These are phyloP conservation scores for Rhagoletis pomonella DNA, from an alignment of 1,140 invertebrate genomes.

Conservation along the genomic window DNA sequence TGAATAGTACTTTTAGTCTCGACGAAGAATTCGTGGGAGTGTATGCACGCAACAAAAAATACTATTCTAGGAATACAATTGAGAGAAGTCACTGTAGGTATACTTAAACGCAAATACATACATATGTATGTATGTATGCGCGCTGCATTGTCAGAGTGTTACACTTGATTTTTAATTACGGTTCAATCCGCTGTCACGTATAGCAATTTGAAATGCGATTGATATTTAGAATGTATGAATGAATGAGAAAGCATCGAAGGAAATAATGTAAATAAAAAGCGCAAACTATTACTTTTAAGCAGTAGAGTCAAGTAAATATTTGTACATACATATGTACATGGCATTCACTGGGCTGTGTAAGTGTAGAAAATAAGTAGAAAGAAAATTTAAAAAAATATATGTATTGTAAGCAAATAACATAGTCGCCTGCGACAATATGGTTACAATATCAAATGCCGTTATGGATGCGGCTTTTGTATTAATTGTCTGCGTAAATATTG, in stretches of 20 bases:
- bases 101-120: not conserved
- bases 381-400: not conserved
- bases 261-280: no score
- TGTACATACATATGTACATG: not conserved
- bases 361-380: not conserved
- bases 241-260: not conserved
- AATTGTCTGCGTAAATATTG: not conserved
- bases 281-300: no score
- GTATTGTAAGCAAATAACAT: not conserved
- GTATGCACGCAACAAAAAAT: not conserved
- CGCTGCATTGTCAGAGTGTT: not conserved
- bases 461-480: constrained; percentile 16
- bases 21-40: not conserved
- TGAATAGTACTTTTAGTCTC: not conserved
- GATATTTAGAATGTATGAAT: not conserved
- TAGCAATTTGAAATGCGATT: not conserved
- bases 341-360: not conserved
- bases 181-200: not conserved
- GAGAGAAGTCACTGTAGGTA: no score
- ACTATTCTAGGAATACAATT: not conserved
- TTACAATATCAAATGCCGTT: constrained; percentile 26
- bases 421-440: not conserved
- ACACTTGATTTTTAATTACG: constrained; percentile 34
- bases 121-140: not conserved
- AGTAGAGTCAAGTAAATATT: not conserved